Base-by-base conservation (phyloP, 2,113 vertebrate genomes). In the Piaya cayana region DNA sequence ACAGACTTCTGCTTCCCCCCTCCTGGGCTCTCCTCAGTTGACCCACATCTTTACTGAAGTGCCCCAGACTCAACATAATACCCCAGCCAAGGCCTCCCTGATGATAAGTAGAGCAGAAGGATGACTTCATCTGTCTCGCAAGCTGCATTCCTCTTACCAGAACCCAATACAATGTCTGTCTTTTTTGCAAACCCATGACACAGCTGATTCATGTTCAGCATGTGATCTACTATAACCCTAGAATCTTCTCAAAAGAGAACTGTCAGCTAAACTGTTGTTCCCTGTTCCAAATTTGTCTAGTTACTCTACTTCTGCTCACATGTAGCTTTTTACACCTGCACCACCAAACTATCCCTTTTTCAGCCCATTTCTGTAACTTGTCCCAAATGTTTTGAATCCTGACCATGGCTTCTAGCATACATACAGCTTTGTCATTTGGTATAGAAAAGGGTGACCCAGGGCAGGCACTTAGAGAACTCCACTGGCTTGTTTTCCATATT, bases 101-200 rank as follows among this genome's bases (percentile, higher is more conserved):
- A 42, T 55, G 79, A 50, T 77, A 94, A 96, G 84, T 30, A 59
- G 69, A 96, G 90, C 92, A 95, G 45, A 94, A 93, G 67, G 59
- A 90, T 97, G 95, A 97, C 86, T 94, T 97, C 90, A 96, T 94
- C 85, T 88, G 59, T 95, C 96, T 93, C 32, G 0, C 82, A 92
- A 96, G 75, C 88, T 88, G 79, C 82, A 90, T 95, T 94, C 88
- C 82, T 86, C 59, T 90, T 88, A 92, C 63, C 68, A 94, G 93
- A 95, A 94, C 34, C 71, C 82, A 82, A 58, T 77, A 92, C 92
- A 93, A 93, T 92, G 90, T 93, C 86, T 96, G 95, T 29, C 76
- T 90, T 93, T 96, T 97, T 83, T 92, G 63, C 71, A 95, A 65
- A 74, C 75, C 68, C 55, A 83, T 92, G 94, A 94, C 88, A 94